Evolutionary conservation across 2,888 invertebrate species (phyloP).

Genomic region (Eupithecia subfuscata): DNA sequence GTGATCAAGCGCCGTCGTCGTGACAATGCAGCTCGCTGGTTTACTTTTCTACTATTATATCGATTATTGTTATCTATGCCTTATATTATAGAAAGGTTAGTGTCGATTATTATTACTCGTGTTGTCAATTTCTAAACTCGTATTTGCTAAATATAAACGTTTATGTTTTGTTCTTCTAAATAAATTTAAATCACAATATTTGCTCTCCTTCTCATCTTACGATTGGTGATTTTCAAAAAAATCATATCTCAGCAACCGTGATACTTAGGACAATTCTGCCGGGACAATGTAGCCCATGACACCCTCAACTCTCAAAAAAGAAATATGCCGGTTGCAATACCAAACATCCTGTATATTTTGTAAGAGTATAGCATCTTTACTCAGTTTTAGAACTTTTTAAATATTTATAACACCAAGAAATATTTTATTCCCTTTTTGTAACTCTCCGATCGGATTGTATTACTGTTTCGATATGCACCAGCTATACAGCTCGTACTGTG

Average conservation of each 20-base stretch:
- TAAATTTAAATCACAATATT: too few species aligned
- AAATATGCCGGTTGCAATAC: too few species aligned
- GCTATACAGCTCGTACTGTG: slow-evolving; percentile 29
- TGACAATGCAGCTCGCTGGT: slow-evolving; percentile 11
- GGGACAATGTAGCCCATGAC: too few species aligned
- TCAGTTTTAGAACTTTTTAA: not conserved
- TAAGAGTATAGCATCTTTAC: too few species aligned
- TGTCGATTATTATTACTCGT: not conserved
- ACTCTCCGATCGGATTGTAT: not conserved
- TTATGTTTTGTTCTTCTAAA: too few species aligned
- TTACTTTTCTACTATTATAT: not conserved
- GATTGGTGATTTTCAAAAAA: too few species aligned
- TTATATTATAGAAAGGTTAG: not conserved
- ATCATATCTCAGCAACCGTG: too few species aligned
- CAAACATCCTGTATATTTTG: not conserved
- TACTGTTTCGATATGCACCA: slow-evolving; percentile 15
- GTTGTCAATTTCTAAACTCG: not conserved
- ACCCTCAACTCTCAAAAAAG: too few species aligned
- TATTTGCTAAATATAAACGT: not conserved
- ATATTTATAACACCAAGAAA: not conserved
- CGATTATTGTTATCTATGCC: not conserved
- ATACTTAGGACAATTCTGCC: too few species aligned
- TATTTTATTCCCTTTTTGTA: not conserved
- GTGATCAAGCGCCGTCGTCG: slow-evolving; percentile 44
- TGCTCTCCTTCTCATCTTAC: too few species aligned